Percentiles rank a stretch among this genome's conserved stretches.
Conservation (phyloP, 2,113 vertebrate species). For the Xiphophorus hellerii region DNA sequence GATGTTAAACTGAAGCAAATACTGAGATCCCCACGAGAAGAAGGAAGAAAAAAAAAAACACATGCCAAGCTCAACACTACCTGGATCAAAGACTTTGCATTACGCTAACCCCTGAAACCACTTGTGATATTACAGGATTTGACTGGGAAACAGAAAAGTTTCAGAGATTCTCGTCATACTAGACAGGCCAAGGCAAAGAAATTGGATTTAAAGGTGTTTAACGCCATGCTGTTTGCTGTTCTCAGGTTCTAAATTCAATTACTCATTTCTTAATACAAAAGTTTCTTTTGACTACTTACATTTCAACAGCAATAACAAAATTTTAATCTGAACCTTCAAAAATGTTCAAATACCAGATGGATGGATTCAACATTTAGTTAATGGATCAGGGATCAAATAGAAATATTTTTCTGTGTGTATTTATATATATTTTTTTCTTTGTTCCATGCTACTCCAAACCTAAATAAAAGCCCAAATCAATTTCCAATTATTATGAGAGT, state of each 20-base stretch:
- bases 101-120: constrained; percentile 17
- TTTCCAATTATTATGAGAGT: neutral
- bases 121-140: constrained; percentile 13
- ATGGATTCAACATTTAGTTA: neutral
- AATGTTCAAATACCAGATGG: neutral
- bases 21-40: constrained; percentile 11
- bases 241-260: too few relatives aligned
- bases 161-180: neutral
- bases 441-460: neutral
- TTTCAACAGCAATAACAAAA: too few relatives aligned
- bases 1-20: constrained; percentile 12
- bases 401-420: neutral
- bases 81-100: constrained; percentile 35
- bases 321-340: too few relatives aligned
- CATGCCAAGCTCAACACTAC: constrained; percentile 37
- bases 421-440: neutral
- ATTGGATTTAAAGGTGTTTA: neutral
- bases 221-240: neutral
- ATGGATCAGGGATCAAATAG: neutral
- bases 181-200: neutral
- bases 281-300: too few relatives aligned
- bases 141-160: constrained; percentile 4
- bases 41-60: constrained; percentile 5
- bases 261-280: too few relatives aligned
- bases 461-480: neutral